A percentile compares a stretch with the other conserved stretches of the same genome.
Evolutionary conservation across 2,888 invertebrate species (phyloP).

Genomic region (Agonum fuliginosum): DNA sequence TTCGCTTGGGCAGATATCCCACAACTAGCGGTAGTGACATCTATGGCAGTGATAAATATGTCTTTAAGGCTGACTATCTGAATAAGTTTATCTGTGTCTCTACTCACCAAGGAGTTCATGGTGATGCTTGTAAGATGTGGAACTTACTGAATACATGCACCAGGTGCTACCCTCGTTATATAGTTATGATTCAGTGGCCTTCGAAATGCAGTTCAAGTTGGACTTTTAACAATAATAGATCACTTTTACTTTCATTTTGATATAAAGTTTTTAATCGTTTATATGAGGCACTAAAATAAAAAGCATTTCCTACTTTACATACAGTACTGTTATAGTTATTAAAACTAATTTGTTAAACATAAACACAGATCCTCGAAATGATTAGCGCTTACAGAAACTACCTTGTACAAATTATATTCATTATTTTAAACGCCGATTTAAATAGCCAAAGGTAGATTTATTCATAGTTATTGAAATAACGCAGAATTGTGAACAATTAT

Average conservation of each 20-base stretch:
- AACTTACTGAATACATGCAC: conserved; percentile 38
- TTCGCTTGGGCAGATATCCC: too few species aligned
- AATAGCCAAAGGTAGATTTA: too few species aligned
- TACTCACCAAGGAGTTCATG: conserved; percentile 54
- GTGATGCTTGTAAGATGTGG: conserved; percentile 13
- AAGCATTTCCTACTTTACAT: conserved; percentile 18
- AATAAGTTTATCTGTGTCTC: too few species aligned
- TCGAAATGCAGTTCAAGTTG: conserved; percentile 27
- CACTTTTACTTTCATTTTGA: conserved; percentile 53
- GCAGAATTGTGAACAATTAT: too few species aligned
- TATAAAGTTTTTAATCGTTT: background rate
- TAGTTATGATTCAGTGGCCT: conserved; percentile 10
- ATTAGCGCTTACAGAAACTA: too few species aligned
- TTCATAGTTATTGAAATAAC: too few species aligned
- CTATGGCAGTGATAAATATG: too few species aligned
- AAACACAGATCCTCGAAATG: background rate
- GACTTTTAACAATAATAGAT: conserved; percentile 40
- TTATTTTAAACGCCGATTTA: too few species aligned
- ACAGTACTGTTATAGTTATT: background rate
- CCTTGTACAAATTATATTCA: too few species aligned
- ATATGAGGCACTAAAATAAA: too few species aligned
- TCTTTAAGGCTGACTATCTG: too few species aligned
- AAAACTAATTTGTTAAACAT: background rate
- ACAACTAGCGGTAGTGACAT: too few species aligned
- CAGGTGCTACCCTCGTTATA: conserved; percentile 30